Base-by-base conservation (phyloP, 2,797 vertebrate species). In the Spondyliosoma cantharus region DNA sequence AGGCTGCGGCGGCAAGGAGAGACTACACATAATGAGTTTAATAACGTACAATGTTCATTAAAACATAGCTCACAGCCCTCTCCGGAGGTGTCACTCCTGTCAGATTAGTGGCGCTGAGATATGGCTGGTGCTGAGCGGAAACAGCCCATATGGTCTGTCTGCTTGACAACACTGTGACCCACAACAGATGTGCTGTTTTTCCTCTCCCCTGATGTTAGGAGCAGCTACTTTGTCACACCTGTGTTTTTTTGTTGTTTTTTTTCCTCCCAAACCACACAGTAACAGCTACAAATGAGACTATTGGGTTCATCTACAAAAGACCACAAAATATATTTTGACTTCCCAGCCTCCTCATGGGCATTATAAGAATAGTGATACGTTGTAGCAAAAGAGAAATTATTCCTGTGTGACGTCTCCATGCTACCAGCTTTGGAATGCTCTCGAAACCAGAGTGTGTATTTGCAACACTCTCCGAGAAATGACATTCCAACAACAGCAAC, bases 41-140 rank as follows among this genome's bases (percentile, higher is more conserved):
- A 93, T 92, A 89, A 89, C 66, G 76, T 88, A 86, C 89, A 84
- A 85, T 89, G 87, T 93, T 93, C 93, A 94, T 94, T 93, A 92
- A 93, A 93, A 93, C 82, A 46, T 90, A 76, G 92, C 93, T 91
- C 86, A 83, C 78, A 91, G 92, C 83, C 83, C 85, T 87, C 90
- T 87, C 87, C 64, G 49, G 84, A 91, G 92, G 91, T 93, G 91
- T 92, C 88, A 82, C 66, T 85, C 80, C 89, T 93, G 88, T 93
- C 93, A 93, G 90, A 89, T 93, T 92, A 91, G 92, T 79, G 89
- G 82, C 59, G 87, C 83, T 91, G 91, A 92, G 93, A 90, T 88
- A 91, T 84, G 74, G 87, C 71, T 80, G 84, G 87, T 82, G 85
- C 82, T 68, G 65, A 87, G 82, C 58, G 74, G 84, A 83, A 88